phyloP scores from a whole-genome alignment of 2,888 invertebrate species.

The Amphipyra berbera region DNA sequence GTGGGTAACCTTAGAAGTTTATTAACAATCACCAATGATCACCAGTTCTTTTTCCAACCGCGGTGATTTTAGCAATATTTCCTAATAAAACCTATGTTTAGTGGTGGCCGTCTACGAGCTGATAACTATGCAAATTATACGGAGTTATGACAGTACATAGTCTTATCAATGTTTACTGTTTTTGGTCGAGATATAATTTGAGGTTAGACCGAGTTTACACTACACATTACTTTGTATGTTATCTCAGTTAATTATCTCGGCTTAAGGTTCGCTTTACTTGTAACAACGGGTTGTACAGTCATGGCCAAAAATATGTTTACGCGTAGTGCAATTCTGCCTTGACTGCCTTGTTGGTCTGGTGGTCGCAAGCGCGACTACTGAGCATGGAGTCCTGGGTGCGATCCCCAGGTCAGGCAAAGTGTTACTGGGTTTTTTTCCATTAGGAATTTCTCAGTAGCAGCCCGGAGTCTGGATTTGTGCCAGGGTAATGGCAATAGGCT shows the following conservation, averaged over 20 bases:
- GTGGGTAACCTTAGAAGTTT: too few relatives aligned
- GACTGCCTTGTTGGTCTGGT: too few relatives aligned
- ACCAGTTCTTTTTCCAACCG: too few relatives aligned
- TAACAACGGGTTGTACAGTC: not conserved
- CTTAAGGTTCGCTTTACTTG: constrained; percentile 9
- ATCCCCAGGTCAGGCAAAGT: too few relatives aligned
- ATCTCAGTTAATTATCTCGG: constrained; percentile 18
- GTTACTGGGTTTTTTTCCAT: too few relatives aligned
- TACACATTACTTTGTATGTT: constrained; percentile 10
- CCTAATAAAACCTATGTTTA: not conserved
- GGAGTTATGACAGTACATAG: constrained; percentile 3
- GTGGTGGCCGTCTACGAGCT: not conserved
- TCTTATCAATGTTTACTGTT: constrained; percentile 41
- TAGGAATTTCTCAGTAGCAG: too few relatives aligned
- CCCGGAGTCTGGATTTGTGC: too few relatives aligned
- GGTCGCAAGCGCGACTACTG: too few relatives aligned
- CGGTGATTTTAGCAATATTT: not conserved
- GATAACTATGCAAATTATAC: constrained; percentile 5
- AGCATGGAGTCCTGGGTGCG: too few relatives aligned
- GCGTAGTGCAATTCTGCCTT: too few relatives aligned
- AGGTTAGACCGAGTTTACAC: constrained; percentile 38
- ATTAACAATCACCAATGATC: too few relatives aligned
- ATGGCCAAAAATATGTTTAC: not conserved
- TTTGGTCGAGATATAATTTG: constrained; percentile 33
- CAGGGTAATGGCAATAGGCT: too few relatives aligned